A percentile compares a stretch with the other conserved stretches of the same genome.
These are phyloP conservation scores for Polypterus senegalus DNA, from an alignment of 2,113 vertebrate genomes.

Conservation along the genomic window DNA sequence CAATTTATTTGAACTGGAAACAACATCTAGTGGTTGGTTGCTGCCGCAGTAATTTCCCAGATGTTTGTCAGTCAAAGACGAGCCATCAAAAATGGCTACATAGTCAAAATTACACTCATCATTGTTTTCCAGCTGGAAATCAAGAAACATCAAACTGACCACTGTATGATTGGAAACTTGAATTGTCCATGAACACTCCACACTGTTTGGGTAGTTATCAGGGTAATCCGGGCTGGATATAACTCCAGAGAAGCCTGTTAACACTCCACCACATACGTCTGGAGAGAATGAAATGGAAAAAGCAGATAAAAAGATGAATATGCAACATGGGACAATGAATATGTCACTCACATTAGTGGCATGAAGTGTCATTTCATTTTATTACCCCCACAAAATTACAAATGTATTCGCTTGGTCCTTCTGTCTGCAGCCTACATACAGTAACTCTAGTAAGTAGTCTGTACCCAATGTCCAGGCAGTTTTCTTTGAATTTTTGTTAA, in stretches of 20 bases:
- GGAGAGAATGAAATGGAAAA: conserved; percentile 16
- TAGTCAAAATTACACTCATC: conserved; percentile 83
- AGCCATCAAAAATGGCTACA: conserved; percentile 72
- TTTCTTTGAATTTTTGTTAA: too few species aligned
- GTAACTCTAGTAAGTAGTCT: too few species aligned
- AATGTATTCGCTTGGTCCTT: too few species aligned
- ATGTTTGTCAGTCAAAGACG: conserved; percentile 39
- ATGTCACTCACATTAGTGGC: too few species aligned
- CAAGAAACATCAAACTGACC: conserved; percentile 73
- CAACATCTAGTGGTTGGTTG: conserved; percentile 45
- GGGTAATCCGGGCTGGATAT: conserved; percentile 87
- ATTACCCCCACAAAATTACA: too few species aligned
- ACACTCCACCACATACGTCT: conserved; percentile 83
- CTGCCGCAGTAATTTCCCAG: conserved; percentile 72
- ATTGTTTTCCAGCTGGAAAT: conserved; percentile 85
- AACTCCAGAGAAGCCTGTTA: conserved; percentile 79
- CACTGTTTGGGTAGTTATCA: conserved; percentile 77
- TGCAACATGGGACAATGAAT: too few species aligned
- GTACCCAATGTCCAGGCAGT: too few species aligned
- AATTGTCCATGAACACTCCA: conserved; percentile 81
- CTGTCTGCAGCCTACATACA: too few species aligned
- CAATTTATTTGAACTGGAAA: conserved; percentile 65
- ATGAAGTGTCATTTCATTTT: too few species aligned
- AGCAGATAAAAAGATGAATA: too few species aligned
- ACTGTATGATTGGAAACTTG: conserved; percentile 43